A percentile compares a stretch with the other conserved stretches of the same genome.
Conservation (phyloP, 2,797 vertebrate genomes). For the Petrocephalus sullivani region DNA sequence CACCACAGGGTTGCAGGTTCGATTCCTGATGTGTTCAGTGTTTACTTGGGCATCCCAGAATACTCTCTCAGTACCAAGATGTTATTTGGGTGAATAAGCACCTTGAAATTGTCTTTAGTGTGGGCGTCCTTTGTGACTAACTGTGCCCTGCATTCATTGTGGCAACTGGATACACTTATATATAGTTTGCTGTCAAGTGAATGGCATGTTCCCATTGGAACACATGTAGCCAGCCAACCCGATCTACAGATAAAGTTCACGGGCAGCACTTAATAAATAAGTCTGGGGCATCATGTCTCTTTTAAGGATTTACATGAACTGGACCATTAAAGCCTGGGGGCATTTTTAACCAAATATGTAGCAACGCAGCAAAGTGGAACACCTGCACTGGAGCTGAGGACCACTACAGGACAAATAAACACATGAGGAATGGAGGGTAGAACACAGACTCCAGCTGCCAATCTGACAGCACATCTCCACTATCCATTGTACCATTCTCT, state of each 20-base stretch:
- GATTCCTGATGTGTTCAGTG: neutral
- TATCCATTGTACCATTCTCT: neutral
- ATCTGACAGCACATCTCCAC: neutral
- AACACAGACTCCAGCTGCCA: neutral
- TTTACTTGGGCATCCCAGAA: neutral
- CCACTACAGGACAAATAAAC: neutral
- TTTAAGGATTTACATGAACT: constrained; percentile 26
- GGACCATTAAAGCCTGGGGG: constrained; percentile 28
- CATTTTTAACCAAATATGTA: constrained; percentile 35
- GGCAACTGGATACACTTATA: neutral
- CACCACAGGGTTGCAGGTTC: neutral
- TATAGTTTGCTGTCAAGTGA: neutral
- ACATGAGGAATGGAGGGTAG: neutral
- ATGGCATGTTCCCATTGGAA: neutral
- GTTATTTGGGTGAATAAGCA: neutral
- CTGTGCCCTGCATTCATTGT: neutral
- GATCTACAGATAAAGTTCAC: neutral
- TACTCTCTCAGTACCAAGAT: neutral
- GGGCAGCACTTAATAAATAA: neutral
- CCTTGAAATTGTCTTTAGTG: neutral
- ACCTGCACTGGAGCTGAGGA: neutral
- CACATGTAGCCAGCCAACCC: neutral
- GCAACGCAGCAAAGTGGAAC: neutral
- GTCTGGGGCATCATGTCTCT: neutral
- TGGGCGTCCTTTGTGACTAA: neutral